These are phyloP conservation scores for Xestoiulus laeticollis DNA, from an alignment of 2,888 invertebrate species.

Conservation along the genomic window DNA sequence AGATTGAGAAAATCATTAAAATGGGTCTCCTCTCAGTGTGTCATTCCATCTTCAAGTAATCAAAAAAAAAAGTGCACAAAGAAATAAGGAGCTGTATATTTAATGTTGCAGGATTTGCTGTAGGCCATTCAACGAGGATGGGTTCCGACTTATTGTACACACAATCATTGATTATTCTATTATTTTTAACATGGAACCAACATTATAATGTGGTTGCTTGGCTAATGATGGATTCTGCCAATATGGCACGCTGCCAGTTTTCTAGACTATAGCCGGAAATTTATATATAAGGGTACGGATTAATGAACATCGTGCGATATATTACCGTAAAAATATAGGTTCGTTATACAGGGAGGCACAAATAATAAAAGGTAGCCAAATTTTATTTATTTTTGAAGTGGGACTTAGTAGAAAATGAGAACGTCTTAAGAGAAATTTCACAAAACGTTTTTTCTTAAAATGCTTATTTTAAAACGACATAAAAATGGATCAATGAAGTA, in stretches of 20 bases:
- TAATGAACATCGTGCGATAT: slow-evolving; percentile 1
- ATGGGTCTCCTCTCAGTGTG: not conserved
- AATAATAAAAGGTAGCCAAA: too few species aligned
- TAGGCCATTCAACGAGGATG: slow-evolving; percentile 13
- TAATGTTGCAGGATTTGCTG: not conserved
- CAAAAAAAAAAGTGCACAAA: slow-evolving; percentile 1
- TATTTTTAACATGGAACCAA: slow-evolving; percentile 41
- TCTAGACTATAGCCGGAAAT: not conserved
- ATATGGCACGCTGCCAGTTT: slow-evolving; percentile 6
- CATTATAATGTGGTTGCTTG: slow-evolving; percentile 31
- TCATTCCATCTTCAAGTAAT: not conserved
- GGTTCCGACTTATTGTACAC: slow-evolving; percentile 27
- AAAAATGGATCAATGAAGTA: too few species aligned
- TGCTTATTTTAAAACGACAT: too few species aligned
- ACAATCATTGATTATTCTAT: slow-evolving; percentile 39
- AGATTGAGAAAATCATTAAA: slow-evolving; percentile 35
- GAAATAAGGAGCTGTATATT: slow-evolving; percentile 24
- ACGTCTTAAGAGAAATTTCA: too few species aligned
- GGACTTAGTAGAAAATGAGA: too few species aligned
- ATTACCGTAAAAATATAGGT: not conserved
- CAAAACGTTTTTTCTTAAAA: too few species aligned
- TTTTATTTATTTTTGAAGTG: too few species aligned
- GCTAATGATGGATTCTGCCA: slow-evolving; percentile 41
- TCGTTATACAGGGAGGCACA: not conserved
- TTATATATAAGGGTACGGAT: slow-evolving; percentile 14